These are phyloP conservation scores for Lamellibrachia luymesi DNA, from an alignment of 1,140 invertebrate species.

Conservation along the genomic window DNA sequence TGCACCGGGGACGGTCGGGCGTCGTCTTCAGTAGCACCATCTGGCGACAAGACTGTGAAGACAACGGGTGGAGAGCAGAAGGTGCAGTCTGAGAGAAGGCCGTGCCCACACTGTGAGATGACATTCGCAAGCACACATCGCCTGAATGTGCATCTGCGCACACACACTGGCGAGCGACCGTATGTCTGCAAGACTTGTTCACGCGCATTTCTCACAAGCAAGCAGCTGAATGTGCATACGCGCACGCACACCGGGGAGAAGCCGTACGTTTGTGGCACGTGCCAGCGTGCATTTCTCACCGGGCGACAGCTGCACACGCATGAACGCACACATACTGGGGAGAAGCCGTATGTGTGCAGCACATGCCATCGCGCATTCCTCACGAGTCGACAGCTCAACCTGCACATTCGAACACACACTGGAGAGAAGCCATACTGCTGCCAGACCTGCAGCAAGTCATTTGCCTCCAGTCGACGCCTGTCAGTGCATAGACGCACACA, in stretches of 20 bases:
- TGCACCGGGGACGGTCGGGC: background rate
- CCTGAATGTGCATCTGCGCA: background rate
- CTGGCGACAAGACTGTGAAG: background rate
- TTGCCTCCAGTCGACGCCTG: background rate
- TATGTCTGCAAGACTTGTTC: background rate
- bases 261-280: background rate
- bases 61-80: background rate
- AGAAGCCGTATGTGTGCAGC: slow-evolving; percentile 35
- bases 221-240: background rate
- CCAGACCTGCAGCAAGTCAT: slow-evolving; percentile 25
- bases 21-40: background rate
- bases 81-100: background rate
- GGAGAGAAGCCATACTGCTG: slow-evolving; percentile 32
- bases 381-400: slow-evolving; percentile 17
- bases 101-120: background rate
- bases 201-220: background rate
- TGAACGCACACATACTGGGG: slow-evolving; percentile 29
- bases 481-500: background rate
- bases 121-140: background rate
- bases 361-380: slow-evolving; percentile 23
- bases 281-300: background rate
- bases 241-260: background rate
- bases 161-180: background rate
- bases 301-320: slow-evolving; percentile 17
- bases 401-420: slow-evolving; percentile 25